Conservation (phyloP, 2,113 vertebrate genomes). For the Camelus dromedarius region DNA sequence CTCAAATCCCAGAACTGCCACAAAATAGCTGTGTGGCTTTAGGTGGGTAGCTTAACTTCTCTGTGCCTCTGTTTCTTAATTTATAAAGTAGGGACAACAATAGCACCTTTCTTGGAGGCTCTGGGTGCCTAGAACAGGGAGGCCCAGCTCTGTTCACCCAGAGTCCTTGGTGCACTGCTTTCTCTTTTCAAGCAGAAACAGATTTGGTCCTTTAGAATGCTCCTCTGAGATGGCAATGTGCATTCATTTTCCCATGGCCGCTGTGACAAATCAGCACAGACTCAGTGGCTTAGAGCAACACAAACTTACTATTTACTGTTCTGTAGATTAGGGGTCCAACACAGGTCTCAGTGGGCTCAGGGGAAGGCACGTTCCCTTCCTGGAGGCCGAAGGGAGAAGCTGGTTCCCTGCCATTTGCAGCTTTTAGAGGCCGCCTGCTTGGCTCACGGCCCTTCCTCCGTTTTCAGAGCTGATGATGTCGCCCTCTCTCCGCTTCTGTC, state of each 20-base stretch:
- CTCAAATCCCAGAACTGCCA: fast-evolving
- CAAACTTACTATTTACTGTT: not conserved
- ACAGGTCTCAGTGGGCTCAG: fast-evolving
- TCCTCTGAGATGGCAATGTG: not conserved
- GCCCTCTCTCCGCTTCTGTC: not conserved
- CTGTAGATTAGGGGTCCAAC: not conserved
- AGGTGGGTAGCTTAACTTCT: not conserved
- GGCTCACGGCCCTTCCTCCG: no score
- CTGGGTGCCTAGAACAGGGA: not conserved
- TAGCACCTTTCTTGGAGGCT: not conserved
- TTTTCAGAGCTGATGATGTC: no score
- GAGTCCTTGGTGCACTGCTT: not conserved
- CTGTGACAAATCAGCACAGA: not conserved
- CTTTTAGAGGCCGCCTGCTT: no score
- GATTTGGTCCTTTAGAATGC: no score
- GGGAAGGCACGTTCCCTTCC: not conserved
- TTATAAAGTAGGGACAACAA: not conserved
- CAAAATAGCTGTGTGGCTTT: not conserved
- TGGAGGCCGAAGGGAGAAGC: fast-evolving
- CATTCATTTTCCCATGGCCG: not conserved
- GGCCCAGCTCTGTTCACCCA: not conserved
- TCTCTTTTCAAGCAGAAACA: no score
- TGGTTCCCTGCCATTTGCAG: not conserved
- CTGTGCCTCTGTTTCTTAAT: not conserved
- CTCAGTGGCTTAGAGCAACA: not conserved